Percentiles rank a stretch among this genome's conserved stretches.
Conservation (phyloP, 2,888 invertebrate genomes). For the Coleophora deauratella region DNA sequence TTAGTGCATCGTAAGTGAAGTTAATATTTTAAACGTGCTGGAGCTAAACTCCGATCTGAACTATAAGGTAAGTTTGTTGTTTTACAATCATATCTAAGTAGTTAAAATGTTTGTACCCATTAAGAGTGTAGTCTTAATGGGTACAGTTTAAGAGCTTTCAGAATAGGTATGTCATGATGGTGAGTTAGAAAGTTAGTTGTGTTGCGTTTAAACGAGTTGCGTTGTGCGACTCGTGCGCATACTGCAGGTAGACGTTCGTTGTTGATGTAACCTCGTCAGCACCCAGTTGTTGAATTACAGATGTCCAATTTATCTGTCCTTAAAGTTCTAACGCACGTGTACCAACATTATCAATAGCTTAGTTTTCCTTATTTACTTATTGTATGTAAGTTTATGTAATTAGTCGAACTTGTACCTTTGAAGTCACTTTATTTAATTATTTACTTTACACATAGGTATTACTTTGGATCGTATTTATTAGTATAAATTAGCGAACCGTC, state of each 20-base stretch:
- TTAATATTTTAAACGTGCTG: slow-evolving; percentile 47
- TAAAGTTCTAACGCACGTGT: slow-evolving; percentile 2
- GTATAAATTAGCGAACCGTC: no score
- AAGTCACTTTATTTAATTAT: no score
- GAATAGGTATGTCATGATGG: background rate
- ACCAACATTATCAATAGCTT: slow-evolving; percentile 3
- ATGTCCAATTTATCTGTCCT: slow-evolving; percentile 30
- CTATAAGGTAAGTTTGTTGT: slow-evolving; percentile 48
- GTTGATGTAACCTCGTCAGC: slow-evolving; percentile 55
- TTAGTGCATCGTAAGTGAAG: slow-evolving; percentile 59
- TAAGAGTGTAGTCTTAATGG: no score
- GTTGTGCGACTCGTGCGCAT: slow-evolving; percentile 45
- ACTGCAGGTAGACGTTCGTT: slow-evolving; percentile 48
- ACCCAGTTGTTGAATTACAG: slow-evolving; percentile 38
- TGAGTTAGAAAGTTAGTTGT: slow-evolving; percentile 63
- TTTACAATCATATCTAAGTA: slow-evolving; percentile 7
- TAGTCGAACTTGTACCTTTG: no score
- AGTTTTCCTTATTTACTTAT: no score
- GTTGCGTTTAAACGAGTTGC: slow-evolving; percentile 62
- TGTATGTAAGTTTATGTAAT: no score
- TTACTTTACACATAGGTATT: no score
- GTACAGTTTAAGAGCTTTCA: background rate
- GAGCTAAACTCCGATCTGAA: slow-evolving; percentile 41
- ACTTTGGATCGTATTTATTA: no score
- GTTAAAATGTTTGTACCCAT: background rate